Conservation (phyloP, 2,888 invertebrate species). For the Elysia crispata region DNA sequence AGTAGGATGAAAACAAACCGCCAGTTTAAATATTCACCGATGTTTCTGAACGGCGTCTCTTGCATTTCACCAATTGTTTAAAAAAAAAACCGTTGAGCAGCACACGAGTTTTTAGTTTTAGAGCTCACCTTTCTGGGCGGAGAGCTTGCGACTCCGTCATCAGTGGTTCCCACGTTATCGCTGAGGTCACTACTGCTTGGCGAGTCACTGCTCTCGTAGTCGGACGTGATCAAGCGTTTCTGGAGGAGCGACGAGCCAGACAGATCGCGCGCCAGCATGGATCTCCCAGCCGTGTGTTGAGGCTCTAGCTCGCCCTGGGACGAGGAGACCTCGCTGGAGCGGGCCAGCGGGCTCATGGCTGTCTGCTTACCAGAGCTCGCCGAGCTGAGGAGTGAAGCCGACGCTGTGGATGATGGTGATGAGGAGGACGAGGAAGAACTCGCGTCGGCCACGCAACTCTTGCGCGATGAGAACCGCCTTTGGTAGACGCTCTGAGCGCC, state of each 20-base stretch:
- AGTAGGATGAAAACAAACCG: too few relatives aligned
- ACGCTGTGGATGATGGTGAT: neutral
- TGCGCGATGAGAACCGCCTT: slow-evolving; percentile 62
- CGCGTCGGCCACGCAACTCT: slow-evolving; percentile 51
- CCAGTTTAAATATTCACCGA: too few relatives aligned
- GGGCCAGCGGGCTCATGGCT: slow-evolving; percentile 29
- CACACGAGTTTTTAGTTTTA: neutral
- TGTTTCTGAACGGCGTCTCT: too few relatives aligned
- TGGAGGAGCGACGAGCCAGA: slow-evolving; percentile 50
- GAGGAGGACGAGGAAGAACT: slow-evolving; percentile 13
- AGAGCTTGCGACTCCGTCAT: slow-evolving; percentile 59
- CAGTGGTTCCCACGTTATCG: slow-evolving; percentile 70
- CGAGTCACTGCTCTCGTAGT: slow-evolving; percentile 78
- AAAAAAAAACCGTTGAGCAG: too few relatives aligned
- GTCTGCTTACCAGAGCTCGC: neutral
- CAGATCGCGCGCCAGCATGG: neutral
- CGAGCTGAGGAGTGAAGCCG: slow-evolving; percentile 22
- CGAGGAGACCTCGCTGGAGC: neutral
- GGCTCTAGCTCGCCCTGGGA: neutral
- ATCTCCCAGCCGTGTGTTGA: neutral
- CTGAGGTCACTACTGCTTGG: slow-evolving; percentile 78
- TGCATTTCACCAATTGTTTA: too few relatives aligned
- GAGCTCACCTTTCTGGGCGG: slow-evolving; percentile 62
- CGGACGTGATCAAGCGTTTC: slow-evolving; percentile 73
- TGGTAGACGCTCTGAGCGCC: slow-evolving; percentile 51